These are phyloP conservation scores for Campoplex capitator DNA, from an alignment of 2,888 invertebrate species.

Conservation along the genomic window DNA sequence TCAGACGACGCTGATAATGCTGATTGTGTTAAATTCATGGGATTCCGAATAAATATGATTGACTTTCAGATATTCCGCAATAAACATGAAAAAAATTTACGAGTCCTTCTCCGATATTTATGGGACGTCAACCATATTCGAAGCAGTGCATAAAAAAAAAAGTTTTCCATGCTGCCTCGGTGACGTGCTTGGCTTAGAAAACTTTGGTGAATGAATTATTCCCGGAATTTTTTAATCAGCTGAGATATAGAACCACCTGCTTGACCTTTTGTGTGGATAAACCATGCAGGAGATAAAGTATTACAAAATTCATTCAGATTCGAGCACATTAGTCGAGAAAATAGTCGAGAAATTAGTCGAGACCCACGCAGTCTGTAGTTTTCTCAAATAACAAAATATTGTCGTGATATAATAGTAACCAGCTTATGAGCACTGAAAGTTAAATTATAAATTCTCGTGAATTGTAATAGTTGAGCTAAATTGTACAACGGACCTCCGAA, in stretches of 20 bases:
- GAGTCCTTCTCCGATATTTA: not conserved
- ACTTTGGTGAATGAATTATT: not conserved
- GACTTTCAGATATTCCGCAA: too few relatives aligned
- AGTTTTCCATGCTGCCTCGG: not conserved
- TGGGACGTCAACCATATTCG: not conserved
- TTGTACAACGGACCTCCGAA: not conserved
- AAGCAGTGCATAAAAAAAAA: not conserved
- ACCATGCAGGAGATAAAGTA: not conserved
- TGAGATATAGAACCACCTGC: not conserved
- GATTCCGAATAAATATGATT: too few relatives aligned
- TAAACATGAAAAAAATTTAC: not conserved
- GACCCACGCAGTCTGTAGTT: not conserved
- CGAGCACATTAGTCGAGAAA: not conserved
- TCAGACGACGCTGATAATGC: too few relatives aligned
- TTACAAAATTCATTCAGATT: not conserved
- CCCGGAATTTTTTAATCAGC: not conserved
- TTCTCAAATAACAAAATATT: not conserved
- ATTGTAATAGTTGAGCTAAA: not conserved
- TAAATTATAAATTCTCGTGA: conserved; percentile 10
- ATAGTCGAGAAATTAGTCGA: not conserved
- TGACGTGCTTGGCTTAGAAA: not conserved
- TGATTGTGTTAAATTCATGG: too few relatives aligned
- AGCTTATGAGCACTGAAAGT: conserved; percentile 4
- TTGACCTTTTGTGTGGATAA: not conserved
- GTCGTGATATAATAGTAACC: not conserved